A percentile compares a stretch with the other conserved stretches of the same genome.
phyloP scores from a whole-genome alignment of 2,113 vertebrate genomes.

The Odocoileus virginianus region DNA sequence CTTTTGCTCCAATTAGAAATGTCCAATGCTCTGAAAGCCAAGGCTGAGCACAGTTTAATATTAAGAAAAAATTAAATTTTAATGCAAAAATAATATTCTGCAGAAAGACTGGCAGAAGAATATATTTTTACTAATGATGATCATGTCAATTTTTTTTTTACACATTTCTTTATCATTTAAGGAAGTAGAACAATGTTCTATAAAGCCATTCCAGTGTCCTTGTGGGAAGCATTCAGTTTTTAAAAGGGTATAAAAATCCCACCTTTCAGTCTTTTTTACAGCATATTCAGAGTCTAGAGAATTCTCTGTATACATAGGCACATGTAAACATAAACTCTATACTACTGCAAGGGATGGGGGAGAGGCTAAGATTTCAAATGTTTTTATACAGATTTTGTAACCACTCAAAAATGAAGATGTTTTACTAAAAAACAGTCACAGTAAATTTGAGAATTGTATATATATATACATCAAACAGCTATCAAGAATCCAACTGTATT shows the following conservation, averaged over 20 bases:
- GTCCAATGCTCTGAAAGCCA: neutral
- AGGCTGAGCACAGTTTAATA: neutral
- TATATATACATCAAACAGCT: neutral
- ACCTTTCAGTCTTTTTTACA: slow-evolving; percentile 26
- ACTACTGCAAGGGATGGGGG: rapidly evolving
- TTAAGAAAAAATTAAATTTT: neutral
- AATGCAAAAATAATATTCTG: slow-evolving; percentile 30
- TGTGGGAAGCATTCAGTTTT: slow-evolving; percentile 39
- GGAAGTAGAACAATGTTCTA: neutral
- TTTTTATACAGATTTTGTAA: neutral
- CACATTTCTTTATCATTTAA: neutral
- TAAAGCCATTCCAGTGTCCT: slow-evolving; percentile 23
- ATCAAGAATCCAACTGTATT: neutral
- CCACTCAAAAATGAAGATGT: neutral
- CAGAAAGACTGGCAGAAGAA: neutral
- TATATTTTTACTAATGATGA: slow-evolving; percentile 18
- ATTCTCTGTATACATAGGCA: neutral
- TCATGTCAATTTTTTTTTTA: neutral
- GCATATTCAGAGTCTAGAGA: slow-evolving; percentile 3
- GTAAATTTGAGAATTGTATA: neutral
- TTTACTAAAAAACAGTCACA: neutral
- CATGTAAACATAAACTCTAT: neutral
- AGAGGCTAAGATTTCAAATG: neutral
- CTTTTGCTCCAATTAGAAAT: neutral
- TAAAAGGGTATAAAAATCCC: slow-evolving; percentile 43